phyloP scores from a whole-genome alignment of 2,888 invertebrate species.

The Conus canariensis region DNA sequence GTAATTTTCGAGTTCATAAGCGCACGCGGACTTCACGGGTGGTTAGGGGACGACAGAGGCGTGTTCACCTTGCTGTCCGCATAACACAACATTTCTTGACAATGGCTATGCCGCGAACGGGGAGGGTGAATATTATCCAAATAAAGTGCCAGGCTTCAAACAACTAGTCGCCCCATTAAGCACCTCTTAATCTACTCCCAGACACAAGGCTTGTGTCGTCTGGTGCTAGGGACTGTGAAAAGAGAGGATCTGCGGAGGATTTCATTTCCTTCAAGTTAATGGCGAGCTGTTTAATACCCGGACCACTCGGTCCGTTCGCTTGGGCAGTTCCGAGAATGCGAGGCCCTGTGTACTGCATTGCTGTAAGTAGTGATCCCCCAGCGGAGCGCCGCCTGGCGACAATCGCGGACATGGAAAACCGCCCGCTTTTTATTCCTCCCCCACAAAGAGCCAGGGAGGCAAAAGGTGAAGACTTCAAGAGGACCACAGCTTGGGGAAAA shows the following conservation, averaged over 20 bases:
- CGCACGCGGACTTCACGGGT: neutral
- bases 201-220: neutral
- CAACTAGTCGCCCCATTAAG: slow-evolving; percentile 7
- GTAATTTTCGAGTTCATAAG: neutral
- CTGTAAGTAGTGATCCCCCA: neutral
- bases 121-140: slow-evolving; percentile 5
- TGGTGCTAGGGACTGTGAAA: neutral
- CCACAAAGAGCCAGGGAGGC: neutral
- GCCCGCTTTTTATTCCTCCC: neutral
- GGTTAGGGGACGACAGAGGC: neutral
- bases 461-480: neutral
- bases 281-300: neutral
- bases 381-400: neutral
- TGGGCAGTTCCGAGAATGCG: neutral
- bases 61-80: neutral
- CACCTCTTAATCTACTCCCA: slow-evolving; percentile 16
- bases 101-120: neutral
- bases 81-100: neutral
- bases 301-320: neutral
- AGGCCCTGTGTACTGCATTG: neutral
- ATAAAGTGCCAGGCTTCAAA: slow-evolving; percentile 24
- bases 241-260: neutral
- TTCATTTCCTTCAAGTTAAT: neutral
- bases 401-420: neutral
- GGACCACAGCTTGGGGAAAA: neutral